Base-by-base conservation (phyloP, 2,113 vertebrate genomes). In the Salvator merianae region DNA sequence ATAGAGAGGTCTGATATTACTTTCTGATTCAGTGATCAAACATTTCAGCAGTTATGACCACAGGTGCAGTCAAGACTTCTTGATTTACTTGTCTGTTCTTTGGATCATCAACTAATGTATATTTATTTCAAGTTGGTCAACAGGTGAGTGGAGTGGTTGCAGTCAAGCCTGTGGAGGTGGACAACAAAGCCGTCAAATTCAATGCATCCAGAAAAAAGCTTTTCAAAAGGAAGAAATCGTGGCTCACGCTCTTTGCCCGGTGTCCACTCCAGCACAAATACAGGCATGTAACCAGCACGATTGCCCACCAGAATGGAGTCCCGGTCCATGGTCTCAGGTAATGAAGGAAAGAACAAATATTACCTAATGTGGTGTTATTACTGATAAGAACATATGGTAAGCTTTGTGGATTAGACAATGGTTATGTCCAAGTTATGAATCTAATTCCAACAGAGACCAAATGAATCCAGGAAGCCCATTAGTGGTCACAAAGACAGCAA, bases 271-370 rank as follows among this genome's bases (percentile, higher is more conserved):
- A 0, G 91, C 96, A 0, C 97, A 98, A 82, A 77, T 97, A 63
- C 98, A 98, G 90, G 87, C 93, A 72, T 99, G 99, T 93, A 97
- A 97, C 62, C 94, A 89, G 53, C 97, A 97, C 22, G 92, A 96
- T 88, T 99, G 99, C 77, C 98, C 97, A 0, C 97, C 98, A 0
- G 95, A 97, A 82, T 99, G 99, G 99, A 98, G 93, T 92, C 92
- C 91, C 0, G 97, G 97, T 5, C 93, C 95, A 0, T 99, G 99
- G 99, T 97, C 98, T 69, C 97, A 98, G 98, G 99, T 99, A 95
- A 93, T 6, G 0, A 62, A 65, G 50, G 47, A 72, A 78, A 79
- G 30, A 32, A 1, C 8, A 28, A 2, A 30, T 30, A 28, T 4
- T 55, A 1, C 0, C 0, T 28, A 77, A 84, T 30, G 28, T 1